Percentiles rank a stretch among this genome's conserved stretches.
Evolutionary conservation across 2,113 vertebrate genomes (phyloP).

Genomic region (Saimiri boliviensis): DNA sequence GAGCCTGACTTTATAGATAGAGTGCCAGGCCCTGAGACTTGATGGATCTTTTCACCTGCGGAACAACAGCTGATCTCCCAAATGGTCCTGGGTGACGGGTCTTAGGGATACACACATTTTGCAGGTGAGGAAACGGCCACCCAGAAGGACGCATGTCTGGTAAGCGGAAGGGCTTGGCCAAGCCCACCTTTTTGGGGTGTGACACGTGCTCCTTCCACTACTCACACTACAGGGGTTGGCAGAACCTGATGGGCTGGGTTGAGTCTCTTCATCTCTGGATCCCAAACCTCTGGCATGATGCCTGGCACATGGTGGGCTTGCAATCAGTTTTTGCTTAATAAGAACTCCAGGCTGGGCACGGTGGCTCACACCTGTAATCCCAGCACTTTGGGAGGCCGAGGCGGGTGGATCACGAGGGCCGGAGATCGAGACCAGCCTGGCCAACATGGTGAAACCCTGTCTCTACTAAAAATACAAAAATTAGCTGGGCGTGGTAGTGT

Average conservation of each 20-base stretch:
- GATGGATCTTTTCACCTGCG: no score
- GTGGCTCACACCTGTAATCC: no score
- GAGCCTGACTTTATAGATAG: not conserved
- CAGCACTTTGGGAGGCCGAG: no score
- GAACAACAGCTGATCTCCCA: not conserved
- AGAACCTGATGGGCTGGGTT: not conserved
- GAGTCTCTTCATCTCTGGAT: rapidly evolving
- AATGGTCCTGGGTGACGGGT: not conserved
- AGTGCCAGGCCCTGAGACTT: not conserved
- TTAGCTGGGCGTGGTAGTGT: no score
- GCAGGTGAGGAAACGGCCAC: not conserved
- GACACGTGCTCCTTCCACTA: rapidly evolving
- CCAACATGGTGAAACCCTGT: no score
- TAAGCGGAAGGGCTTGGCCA: not conserved
- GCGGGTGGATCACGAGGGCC: no score
- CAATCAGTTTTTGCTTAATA: not conserved
- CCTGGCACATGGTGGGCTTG: not conserved
- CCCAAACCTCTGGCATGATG: not conserved
- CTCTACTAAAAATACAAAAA: no score
- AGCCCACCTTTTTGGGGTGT: rapidly evolving
- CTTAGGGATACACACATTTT: not conserved
- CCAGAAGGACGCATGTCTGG: rapidly evolving
- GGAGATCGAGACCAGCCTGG: no score
- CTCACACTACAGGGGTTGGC: rapidly evolving
- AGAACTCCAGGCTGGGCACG: not conserved